Evolutionary conservation across 1,140 invertebrate species (phyloP).

Genomic region (Agrilus planipennis): DNA sequence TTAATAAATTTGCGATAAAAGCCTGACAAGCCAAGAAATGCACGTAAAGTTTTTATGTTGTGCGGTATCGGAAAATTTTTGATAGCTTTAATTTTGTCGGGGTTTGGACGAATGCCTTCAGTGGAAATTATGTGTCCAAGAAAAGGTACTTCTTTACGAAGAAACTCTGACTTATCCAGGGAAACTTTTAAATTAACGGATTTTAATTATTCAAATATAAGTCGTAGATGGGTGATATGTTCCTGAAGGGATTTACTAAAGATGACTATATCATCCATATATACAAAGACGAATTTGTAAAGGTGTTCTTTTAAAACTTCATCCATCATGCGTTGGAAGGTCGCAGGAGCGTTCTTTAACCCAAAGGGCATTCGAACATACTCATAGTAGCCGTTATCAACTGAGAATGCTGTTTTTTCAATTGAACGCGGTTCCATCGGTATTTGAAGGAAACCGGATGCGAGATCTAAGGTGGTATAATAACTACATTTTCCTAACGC

Average conservation of each 20-base stretch:
- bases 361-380: slow-evolving; percentile 4
- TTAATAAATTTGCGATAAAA: slow-evolving; percentile 29
- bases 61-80: slow-evolving; percentile 1
- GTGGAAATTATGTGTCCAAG: background rate
- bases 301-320: background rate
- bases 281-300: background rate
- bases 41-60: background rate
- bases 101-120: background rate
- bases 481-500: slow-evolving; percentile 21
- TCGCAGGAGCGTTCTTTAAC: background rate
- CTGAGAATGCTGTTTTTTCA: slow-evolving; percentile 19
- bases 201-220: no score
- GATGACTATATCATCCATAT: background rate
- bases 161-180: no score
- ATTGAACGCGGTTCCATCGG: slow-evolving; percentile 17
- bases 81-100: background rate
- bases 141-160: background rate
- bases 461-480: slow-evolving; percentile 28
- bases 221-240: no score
- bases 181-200: no score
- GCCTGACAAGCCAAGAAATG: slow-evolving; percentile 5
- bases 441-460: slow-evolving; percentile 35
- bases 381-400: slow-evolving; percentile 8
- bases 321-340: slow-evolving; percentile 3
- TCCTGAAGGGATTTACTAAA: background rate